Conservation (phyloP, 2,888 invertebrate species). For the Clivina fossor region DNA sequence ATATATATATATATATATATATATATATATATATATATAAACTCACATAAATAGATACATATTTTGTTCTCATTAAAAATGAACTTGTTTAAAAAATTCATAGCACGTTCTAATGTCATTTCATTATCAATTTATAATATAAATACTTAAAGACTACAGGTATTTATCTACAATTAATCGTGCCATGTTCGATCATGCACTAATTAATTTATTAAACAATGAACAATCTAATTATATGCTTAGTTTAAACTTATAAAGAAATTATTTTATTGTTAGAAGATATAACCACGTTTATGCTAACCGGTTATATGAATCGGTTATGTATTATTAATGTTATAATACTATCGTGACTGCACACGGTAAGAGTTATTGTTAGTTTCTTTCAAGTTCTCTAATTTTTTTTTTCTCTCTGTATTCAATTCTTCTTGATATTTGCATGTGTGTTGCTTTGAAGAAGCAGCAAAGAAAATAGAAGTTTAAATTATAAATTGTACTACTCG, state of each 20-base stretch:
- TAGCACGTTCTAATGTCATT: conserved; percentile 12
- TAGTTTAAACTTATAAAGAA: conserved; percentile 16
- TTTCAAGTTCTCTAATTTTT: too few species aligned
- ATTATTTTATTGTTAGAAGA: conserved; percentile 24
- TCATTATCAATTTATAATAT: conserved; percentile 19
- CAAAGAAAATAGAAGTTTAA: neutral
- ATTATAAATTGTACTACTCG: neutral
- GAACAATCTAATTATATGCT: conserved; percentile 17
- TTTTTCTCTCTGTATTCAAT: too few species aligned
- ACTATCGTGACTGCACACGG: too few species aligned
- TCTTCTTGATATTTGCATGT: conserved; percentile 10
- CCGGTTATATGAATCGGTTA: conserved; percentile 15
- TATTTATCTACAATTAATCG: conserved; percentile 21
- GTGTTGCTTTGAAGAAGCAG: neutral
- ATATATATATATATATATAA: too few species aligned
- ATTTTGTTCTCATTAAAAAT: conserved; percentile 10
- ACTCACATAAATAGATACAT: neutral
- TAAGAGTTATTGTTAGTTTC: too few species aligned
- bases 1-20: neutral
- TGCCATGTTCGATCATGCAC: conserved; percentile 7
- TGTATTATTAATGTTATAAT: too few species aligned
- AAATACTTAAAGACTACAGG: conserved; percentile 17
- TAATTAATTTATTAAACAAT: conserved; percentile 13
- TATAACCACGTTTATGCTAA: conserved; percentile 10
- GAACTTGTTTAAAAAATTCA: conserved; percentile 10